Evolutionary conservation across 2,113 vertebrate species (phyloP).

Genomic region (Clinocottus analis): DNA sequence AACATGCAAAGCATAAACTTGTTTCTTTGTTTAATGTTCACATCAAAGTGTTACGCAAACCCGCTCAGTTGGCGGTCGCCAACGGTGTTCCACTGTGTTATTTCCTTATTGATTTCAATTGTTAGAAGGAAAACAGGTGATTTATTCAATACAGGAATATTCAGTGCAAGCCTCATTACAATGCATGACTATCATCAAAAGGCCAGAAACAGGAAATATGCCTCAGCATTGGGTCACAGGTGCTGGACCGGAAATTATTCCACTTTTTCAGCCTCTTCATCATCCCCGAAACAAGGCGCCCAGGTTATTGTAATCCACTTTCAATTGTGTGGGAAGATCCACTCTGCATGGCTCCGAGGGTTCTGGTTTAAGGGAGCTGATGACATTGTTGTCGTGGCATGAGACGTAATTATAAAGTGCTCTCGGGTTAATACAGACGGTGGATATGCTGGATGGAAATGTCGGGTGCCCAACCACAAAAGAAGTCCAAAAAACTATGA

Average conservation of each 20-base stretch:
- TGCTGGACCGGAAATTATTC: background rate
- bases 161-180: background rate
- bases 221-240: background rate
- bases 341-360: background rate
- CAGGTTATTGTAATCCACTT: conserved; percentile 1
- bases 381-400: background rate
- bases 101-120: background rate
- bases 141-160: conserved; percentile 27
- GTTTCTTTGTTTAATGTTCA: conserved; percentile 11
- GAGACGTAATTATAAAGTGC: background rate
- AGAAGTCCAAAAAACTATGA: background rate
- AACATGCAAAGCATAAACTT: background rate
- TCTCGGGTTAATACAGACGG: background rate
- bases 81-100: background rate
- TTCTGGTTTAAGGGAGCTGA: background rate
- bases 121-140: background rate
- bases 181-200: conserved; percentile 10
- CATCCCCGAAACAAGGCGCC: background rate
- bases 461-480: background rate
- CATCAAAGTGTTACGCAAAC: background rate
- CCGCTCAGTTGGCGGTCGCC: background rate
- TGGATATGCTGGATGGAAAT: background rate
- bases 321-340: background rate
- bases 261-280: background rate
- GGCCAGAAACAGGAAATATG: background rate